Evolutionary conservation across 2,113 vertebrate species (phyloP), one percentile per base, ranked within the genome.

Genomic region (Cyanistes caeruleus): DNA sequence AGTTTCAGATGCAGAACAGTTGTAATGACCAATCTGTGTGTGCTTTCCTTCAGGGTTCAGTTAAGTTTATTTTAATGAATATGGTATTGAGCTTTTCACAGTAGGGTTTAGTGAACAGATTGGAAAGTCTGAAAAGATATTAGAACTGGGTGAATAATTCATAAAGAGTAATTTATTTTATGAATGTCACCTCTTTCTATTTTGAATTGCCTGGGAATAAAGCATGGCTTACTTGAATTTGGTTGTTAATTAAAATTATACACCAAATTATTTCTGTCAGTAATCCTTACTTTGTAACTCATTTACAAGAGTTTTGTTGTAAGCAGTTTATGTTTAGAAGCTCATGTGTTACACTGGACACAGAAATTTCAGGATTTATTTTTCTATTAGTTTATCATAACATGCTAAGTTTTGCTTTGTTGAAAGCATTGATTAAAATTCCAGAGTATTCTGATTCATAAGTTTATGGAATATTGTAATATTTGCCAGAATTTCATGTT

Each of bases 81-180:
- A 46, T 49, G 51, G 53, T 88, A 87, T 88, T 84, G 86, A 94
- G 84, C 73, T 92, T 94, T 72, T 90, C 79, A 78, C 79, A 68
- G 73, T 44, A 68, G 76, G 83, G 53, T 84, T 95, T 95, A 96
- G 79, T 39, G 93, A 96, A 56, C 82, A 95, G 86, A 94, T 87
- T 94, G 93, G 49, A 94, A 96, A 86, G 76, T 87, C 76, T 81
- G 73, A 74, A 91, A 91, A 92, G 52, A 37, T 87, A 91, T 78
- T 94, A 87, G 90, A 90, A 72, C 74, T 75, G 37, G 58, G 92
- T 93, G 92, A 96, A 96, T 96, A 96, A 96, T 96, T 96, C 85
- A 95, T 93, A 93, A 74, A 84, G 73, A 90, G 64, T 81, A 84
- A 93, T 94, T 90, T 86, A 64, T 95, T 90, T 95, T 89, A 89